Percentiles rank a stretch among this genome's conserved stretches.
Conservation (phyloP, 2,113 vertebrate species). For the Manacus vitellinus region DNA sequence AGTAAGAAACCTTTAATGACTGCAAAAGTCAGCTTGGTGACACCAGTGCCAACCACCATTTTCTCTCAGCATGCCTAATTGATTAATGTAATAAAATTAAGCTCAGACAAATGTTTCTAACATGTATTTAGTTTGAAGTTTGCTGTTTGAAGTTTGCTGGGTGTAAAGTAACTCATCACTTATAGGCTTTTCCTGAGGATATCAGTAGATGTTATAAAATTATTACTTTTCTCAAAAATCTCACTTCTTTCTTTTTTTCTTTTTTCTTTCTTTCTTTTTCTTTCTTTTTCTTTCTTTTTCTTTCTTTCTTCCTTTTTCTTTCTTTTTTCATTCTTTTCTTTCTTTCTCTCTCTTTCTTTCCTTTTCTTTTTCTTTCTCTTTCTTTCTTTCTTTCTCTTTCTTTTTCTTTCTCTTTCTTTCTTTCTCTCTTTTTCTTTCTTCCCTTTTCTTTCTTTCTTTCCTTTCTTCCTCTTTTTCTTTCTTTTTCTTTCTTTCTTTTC, state of each 20-base stretch:
- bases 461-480: too few relatives aligned
- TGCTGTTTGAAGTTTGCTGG: not conserved
- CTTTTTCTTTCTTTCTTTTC: accelerated
- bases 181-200: not conserved
- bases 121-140: not conserved
- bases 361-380: too few relatives aligned
- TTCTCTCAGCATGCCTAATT: not conserved
- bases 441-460: too few relatives aligned
- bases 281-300: too few relatives aligned
- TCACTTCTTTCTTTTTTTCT: not conserved
- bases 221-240: not conserved
- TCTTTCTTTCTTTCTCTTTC: not conserved
- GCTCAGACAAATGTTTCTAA: not conserved
- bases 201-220: not conserved
- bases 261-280: not conserved
- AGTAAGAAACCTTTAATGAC: not conserved
- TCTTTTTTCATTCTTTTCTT: too few relatives aligned
- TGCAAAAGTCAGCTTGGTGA: not conserved
- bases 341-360: too few relatives aligned
- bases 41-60: not conserved
- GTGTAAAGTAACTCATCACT: not conserved
- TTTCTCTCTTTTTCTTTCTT: too few relatives aligned
- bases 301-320: too few relatives aligned
- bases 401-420: too few relatives aligned
- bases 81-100: not conserved